Evolutionary conservation across 2,113 vertebrate species (phyloP).

Genomic region (Dicrurus megarhynchus): DNA sequence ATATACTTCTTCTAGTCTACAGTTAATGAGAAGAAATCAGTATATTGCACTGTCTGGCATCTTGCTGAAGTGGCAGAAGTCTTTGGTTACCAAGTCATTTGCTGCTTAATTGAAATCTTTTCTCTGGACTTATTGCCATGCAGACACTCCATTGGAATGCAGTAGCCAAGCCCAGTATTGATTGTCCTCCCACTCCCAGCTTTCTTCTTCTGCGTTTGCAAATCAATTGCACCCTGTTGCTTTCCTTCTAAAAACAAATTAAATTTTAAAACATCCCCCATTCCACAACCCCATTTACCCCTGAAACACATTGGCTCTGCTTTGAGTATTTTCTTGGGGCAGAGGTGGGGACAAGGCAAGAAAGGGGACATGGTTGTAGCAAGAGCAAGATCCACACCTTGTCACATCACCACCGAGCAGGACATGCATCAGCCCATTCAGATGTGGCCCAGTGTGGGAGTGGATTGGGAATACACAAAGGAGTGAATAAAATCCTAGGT

Average conservation of each 20-base stretch:
- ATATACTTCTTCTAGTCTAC: constrained; percentile 38
- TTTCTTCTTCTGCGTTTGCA: constrained; percentile 60
- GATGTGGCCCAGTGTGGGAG: background rate
- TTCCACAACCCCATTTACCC: background rate
- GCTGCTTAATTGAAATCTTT: constrained; percentile 78
- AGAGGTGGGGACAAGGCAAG: background rate
- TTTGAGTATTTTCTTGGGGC: background rate
- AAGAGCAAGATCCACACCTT: background rate
- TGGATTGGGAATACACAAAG: background rate
- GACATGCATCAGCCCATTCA: background rate
- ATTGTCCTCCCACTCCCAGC: constrained; percentile 63
- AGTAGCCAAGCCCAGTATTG: constrained; percentile 79
- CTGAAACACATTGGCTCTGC: background rate
- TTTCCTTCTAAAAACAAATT: background rate
- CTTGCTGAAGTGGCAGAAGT: constrained; percentile 72
- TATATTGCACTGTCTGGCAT: constrained; percentile 76
- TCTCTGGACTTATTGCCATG: constrained; percentile 60
- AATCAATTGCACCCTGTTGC: constrained; percentile 72
- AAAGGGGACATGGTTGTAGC: rapidly evolving
- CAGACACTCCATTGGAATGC: constrained; percentile 78
- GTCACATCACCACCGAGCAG: background rate
- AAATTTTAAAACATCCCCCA: background rate
- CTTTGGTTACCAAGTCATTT: constrained; percentile 22
- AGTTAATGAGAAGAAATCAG: constrained; percentile 76
- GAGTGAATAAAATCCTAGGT: background rate